Base-by-base conservation (phyloP, 2,113 vertebrate genomes). In the Macrotis lagotis region DNA sequence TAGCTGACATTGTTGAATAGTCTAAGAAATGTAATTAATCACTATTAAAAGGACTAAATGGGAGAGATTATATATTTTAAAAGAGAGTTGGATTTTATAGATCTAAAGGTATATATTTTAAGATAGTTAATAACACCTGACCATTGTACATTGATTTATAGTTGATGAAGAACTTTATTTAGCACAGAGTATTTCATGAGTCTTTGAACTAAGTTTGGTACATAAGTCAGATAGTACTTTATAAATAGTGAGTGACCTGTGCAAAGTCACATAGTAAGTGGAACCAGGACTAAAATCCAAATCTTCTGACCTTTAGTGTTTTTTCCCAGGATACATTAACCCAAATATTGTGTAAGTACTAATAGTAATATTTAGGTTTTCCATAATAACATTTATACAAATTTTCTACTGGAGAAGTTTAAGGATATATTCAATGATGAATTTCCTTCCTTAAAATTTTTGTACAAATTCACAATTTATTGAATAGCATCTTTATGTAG, bases 1-100 rank as follows among this genome's bases (percentile, higher is more conserved):
- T 88, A 92, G 51, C 90, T 89, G 26, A 90, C 48, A 90, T 90
- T 88, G 66, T 37, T 91, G n/a, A 95, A 88, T 50, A 48, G 28
- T 90, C 48, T 90, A 49, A 49, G 3, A 90, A 90, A 49, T 88
- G 14, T 96, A 97, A 89, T 91, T 91, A 91, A 51, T 92, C 19
- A 95, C 52, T 91, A 44, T 93, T 97, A 94, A 97, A 95, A 95
- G 91, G 91, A 44, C 91, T 94, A 88, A 96, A 89, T 50, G 92
- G 92, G 52, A 94, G 26, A 88, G 11, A 74, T 91, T 95, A 95
- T 25, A 74, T 26, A 95, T 51, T 90, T 48, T 89, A 53, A 48
- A 89, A 12, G 89, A 50, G 6, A 55, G 91, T 53, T 92, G 48
- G 31, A 50, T 96, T 96, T 97, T 94, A 95, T 95, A 48, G 48